Evolutionary conservation across 2,888 invertebrate genomes (phyloP).

Genomic region (Eutolmus rufibarbis): DNA sequence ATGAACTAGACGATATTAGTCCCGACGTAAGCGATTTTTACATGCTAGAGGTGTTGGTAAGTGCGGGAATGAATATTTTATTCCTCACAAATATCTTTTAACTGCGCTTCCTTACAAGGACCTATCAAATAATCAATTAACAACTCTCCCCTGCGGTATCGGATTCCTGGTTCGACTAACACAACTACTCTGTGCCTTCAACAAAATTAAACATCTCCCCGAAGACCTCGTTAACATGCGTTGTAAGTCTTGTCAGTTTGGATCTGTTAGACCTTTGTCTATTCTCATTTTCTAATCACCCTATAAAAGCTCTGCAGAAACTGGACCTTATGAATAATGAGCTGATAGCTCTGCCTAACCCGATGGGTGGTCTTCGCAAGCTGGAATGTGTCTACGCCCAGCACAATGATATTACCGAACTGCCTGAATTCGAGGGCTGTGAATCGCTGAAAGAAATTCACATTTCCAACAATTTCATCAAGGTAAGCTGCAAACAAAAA

Average conservation of each 20-base stretch:
- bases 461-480: conserved; percentile 82
- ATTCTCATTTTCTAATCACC: background rate
- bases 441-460: conserved; percentile 79
- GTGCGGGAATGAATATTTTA: conserved; percentile 13
- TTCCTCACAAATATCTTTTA: background rate
- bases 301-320: conserved; percentile 66
- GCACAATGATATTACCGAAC: conserved; percentile 78
- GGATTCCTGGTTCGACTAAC: conserved; percentile 82
- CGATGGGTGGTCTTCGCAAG: conserved; percentile 75
- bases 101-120: conserved; percentile 66
- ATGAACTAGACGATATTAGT: conserved; percentile 72
- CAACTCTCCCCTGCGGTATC: conserved; percentile 77
- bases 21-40: conserved; percentile 80
- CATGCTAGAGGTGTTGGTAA: conserved; percentile 78
- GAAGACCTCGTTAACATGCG: conserved; percentile 82
- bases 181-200: conserved; percentile 76
- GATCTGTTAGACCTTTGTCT: background rate
- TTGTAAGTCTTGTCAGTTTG: conserved; percentile 66
- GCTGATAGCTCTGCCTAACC: conserved; percentile 70
- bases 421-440: conserved; percentile 83
- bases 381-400: conserved; percentile 79
- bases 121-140: conserved; percentile 78
- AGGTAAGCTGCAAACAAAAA: conserved; percentile 64
- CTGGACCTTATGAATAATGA: conserved; percentile 78
- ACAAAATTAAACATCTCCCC: conserved; percentile 77